phyloP scores from a whole-genome alignment of 1,140 invertebrate species.

The Heterodera schachtii region DNA sequence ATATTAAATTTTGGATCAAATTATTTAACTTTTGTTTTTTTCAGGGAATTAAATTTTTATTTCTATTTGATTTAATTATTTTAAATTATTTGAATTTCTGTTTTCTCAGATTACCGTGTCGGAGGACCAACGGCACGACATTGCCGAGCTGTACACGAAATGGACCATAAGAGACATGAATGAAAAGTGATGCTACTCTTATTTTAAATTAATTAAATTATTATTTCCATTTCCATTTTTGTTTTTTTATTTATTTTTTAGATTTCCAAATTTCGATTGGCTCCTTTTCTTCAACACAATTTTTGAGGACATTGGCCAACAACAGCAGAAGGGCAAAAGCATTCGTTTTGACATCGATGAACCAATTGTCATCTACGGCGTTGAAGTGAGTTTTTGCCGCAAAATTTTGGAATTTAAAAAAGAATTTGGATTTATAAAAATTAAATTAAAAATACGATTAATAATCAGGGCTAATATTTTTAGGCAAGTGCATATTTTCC shows the following conservation, averaged over 20 bases:
- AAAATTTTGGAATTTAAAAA: too few relatives aligned
- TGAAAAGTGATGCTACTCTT: background rate
- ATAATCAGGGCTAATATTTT: too few relatives aligned
- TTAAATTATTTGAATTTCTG: background rate
- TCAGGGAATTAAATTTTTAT: background rate
- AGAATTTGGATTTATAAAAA: too few relatives aligned
- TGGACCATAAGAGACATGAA: conserved; percentile 64
- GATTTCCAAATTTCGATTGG: conserved; percentile 62
- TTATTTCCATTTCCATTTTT: background rate
- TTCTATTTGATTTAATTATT: too few relatives aligned
- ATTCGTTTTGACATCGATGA: conserved; percentile 55
- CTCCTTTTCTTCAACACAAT: conserved; percentile 62
- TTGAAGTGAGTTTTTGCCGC: conserved; percentile 37
- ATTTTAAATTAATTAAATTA: background rate
- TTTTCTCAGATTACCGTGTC: conserved; percentile 61
- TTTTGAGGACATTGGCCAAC: conserved; percentile 56
- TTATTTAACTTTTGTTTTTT: too few relatives aligned
- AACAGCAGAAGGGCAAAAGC: conserved; percentile 37
- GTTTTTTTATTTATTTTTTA: background rate
- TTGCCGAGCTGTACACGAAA: conserved; percentile 64
- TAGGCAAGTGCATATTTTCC: too few relatives aligned
- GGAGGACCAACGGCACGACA: conserved; percentile 64
- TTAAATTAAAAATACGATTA: too few relatives aligned
- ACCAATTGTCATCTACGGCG: conserved; percentile 62
- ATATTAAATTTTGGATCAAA: conserved; percentile 12